Conservation (phyloP, 2,113 vertebrate genomes). For the Sinocyclocheilus rhinocerous region DNA sequence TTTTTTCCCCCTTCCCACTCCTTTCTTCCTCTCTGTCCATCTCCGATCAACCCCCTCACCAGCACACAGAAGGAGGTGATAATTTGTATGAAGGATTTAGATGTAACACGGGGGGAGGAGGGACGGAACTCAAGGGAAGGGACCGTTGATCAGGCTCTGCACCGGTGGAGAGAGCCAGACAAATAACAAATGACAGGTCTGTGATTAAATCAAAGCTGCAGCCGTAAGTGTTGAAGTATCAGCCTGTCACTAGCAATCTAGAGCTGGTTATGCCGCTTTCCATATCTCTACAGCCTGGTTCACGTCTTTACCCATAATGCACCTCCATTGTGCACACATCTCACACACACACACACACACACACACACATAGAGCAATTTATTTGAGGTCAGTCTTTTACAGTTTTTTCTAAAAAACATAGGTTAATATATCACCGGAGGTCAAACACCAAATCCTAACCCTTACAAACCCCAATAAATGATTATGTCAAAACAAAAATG, state of each 20-base stretch:
- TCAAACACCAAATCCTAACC: not conserved
- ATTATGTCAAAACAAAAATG: not conserved
- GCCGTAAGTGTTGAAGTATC: constrained; percentile 95
- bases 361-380: not conserved
- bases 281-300: constrained; percentile 41
- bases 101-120: constrained; percentile 75
- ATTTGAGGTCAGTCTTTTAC: not conserved
- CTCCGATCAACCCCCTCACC: constrained; percentile 12
- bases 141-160: constrained; percentile 87
- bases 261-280: constrained; percentile 70
- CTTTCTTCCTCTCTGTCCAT: constrained; percentile 58
- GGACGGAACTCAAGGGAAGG: constrained; percentile 80
- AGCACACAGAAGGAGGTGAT: constrained; percentile 9
- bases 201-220: constrained; percentile 97
- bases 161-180: constrained; percentile 85
- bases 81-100: constrained; percentile 81
- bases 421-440: not conserved
- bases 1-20: constrained; percentile 70
- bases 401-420: not conserved
- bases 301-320: constrained; percentile 32
- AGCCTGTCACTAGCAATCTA: constrained; percentile 97
- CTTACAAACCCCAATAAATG: not conserved
- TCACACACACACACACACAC: not conserved
- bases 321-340: not conserved
- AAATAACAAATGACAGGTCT: constrained; percentile 95